These are phyloP conservation scores for Sanderia malayensis DNA, from an alignment of 30 jellyfish, hydroid and myxozoan species.

Conservation along the genomic window DNA sequence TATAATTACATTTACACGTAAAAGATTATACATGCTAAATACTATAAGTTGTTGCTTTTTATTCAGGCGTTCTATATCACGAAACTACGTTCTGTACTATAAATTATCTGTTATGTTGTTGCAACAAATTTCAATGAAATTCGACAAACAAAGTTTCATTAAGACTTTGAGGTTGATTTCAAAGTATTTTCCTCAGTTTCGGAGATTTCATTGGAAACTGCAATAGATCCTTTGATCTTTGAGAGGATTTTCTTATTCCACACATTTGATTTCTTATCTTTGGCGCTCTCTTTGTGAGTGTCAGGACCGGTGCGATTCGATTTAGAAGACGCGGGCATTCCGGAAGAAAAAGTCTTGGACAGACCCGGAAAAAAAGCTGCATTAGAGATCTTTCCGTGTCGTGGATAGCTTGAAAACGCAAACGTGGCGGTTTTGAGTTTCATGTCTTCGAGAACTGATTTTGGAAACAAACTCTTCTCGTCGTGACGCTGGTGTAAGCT, in stretches of 20 bases:
- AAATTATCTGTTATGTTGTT: neutral
- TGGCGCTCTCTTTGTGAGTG: conserved; percentile 13
- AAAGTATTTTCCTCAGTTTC: neutral
- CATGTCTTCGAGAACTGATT: conserved; percentile 74
- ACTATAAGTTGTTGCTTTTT: neutral
- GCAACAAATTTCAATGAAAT: neutral
- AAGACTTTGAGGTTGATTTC: neutral
- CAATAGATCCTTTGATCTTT: conserved; percentile 3
- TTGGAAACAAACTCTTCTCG: conserved; percentile 76
- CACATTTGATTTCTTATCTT: conserved; percentile 37
- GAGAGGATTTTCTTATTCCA: conserved; percentile 56
- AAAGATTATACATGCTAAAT: no score
- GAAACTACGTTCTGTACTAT: neutral
- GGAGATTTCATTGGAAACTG: neutral
- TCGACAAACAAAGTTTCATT: neutral
- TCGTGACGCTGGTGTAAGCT: conserved; percentile 70
- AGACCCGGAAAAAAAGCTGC: conserved; percentile 13
- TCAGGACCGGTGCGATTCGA: conserved; percentile 9
- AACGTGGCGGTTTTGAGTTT: conserved; percentile 67
- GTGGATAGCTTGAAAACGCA: conserved; percentile 46
- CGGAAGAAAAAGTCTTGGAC: conserved; percentile 27
- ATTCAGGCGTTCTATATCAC: neutral
- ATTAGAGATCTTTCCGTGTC: conserved; percentile 33
- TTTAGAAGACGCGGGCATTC: neutral
- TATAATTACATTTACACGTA: no score